Percentiles rank a stretch among this genome's conserved stretches.
Conservation (phyloP, 2,888 invertebrate genomes). For the Siphonodentalium dalli region DNA sequence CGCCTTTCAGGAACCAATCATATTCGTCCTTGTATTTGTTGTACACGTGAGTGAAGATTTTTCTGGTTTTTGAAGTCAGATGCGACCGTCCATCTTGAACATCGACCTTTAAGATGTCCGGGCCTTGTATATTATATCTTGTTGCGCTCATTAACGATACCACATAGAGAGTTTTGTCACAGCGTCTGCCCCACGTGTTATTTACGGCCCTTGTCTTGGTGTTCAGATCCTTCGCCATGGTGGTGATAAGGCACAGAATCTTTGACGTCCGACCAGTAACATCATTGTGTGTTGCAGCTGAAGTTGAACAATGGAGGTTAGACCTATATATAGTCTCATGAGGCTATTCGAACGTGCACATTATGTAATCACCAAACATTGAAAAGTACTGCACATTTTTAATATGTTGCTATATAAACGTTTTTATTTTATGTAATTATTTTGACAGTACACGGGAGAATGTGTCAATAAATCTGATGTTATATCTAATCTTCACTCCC, state of each 20-base stretch:
- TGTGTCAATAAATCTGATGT: no score
- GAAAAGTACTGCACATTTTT: no score
- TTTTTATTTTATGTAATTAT: no score
- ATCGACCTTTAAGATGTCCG: slow-evolving; percentile 75
- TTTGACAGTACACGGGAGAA: no score
- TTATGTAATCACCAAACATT: no score
- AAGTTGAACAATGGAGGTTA: no score
- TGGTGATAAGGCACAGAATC: slow-evolving; percentile 95
- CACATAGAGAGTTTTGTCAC: slow-evolving; percentile 57
- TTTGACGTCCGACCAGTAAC: slow-evolving; percentile 64
- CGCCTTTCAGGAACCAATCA: slow-evolving; percentile 97
- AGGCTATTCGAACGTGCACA: no score
- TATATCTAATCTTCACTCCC: no score
- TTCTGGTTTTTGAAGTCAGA: slow-evolving; percentile 95
- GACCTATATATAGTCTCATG: no score
- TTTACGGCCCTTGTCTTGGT: slow-evolving; percentile 84
- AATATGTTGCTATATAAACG: no score
- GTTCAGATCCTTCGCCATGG: slow-evolving; percentile 84
- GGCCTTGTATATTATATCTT: no score
- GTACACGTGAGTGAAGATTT: slow-evolving; percentile 86
- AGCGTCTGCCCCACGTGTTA: slow-evolving; percentile 34
- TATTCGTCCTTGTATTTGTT: slow-evolving; percentile 80
- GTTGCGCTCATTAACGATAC: slow-evolving; percentile 70
- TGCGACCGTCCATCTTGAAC: slow-evolving; percentile 86
- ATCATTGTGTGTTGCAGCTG: no score